Evolutionary conservation across 2,888 invertebrate genomes (phyloP), one percentile per base, ranked within the genome.

Genomic region (Epistrophe eligans): DNA sequence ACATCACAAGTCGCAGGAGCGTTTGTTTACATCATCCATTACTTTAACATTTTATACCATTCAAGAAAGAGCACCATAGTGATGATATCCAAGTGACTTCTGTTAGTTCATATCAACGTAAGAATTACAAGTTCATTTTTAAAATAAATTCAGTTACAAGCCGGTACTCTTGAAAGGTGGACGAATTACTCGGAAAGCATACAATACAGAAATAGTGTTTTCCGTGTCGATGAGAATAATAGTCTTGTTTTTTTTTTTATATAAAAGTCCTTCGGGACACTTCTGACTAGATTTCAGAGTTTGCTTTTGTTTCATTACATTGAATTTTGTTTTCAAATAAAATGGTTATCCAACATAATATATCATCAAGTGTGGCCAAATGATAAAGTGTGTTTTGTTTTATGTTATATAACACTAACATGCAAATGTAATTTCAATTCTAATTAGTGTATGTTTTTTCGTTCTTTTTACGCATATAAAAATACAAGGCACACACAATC

Each of bases 1-100:
- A 38, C 17, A 19, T 62, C 2, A 62, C 5, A 40, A 1, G 9
- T 7, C 13, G 10, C 40, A 73, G 60, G 71, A 40, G 77, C 35
- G 28, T 73, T 85, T 85, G 85, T 85, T 85, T 85, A 85, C 85
- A 64, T 70, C 67, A 32, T 38, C 50, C 50, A 73, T 74, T 74
- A 72, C 73, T 58, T 57, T 77, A 77, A 70, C 85, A 73, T 55
- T 81, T 85, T 81, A 85, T 85, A 85, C 85, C 85, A 81, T n/a
- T 74, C 64, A 24, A 13, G 13, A n/a, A 60, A 7, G 13, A 13
- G 24, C 15, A 9, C 13, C 6, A 19, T 24, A 32, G 35, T 58
- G 10, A 17, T 38, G 17, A 17, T 35, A 58, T 35, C 58, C 17
- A 45, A 32, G 52, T 13, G 15, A 60, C 43, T 48, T 43, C 48